Percentiles rank a stretch among this genome's conserved stretches.
These are phyloP conservation scores for Sericinus montela DNA, from an alignment of 2,888 invertebrate genomes.

Conservation along the genomic window DNA sequence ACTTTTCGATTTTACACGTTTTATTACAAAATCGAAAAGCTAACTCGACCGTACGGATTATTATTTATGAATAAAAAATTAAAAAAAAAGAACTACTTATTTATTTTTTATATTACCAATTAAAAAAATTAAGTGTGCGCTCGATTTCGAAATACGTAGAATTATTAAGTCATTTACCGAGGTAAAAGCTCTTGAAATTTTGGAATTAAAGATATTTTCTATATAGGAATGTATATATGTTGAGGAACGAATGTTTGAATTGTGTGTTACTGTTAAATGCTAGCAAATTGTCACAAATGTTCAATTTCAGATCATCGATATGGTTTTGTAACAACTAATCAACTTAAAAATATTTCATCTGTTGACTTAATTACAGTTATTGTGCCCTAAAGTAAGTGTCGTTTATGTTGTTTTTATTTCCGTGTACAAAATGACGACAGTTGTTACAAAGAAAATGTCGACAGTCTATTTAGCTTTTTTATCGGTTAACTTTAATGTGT, in stretches of 20 bases:
- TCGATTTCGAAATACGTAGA: slow-evolving; percentile 24
- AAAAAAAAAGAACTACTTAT: slow-evolving; percentile 12
- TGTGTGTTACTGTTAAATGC: slow-evolving; percentile 12
- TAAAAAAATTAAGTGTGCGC: slow-evolving; percentile 25
- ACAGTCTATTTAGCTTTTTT: slow-evolving; percentile 21
- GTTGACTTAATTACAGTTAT: background rate
- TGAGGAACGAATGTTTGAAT: slow-evolving; percentile 2
- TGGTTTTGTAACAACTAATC: background rate
- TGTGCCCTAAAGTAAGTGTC: too few species aligned
- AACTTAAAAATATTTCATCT: background rate
- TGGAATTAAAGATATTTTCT: slow-evolving; percentile 26
- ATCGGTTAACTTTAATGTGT: slow-evolving; percentile 13
- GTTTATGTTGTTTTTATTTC: too few species aligned
- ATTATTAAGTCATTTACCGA: slow-evolving; percentile 6
- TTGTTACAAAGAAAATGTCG: slow-evolving; percentile 9
- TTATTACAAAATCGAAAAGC: slow-evolving; percentile 21
- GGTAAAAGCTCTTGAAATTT: slow-evolving; percentile 26
- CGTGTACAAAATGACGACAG: too few species aligned
- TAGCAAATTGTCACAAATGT: slow-evolving; percentile 24
- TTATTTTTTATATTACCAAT: slow-evolving; percentile 14
- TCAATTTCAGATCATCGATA: slow-evolving; percentile 7
- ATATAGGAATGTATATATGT: slow-evolving; percentile 15
- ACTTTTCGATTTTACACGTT: slow-evolving; percentile 22
- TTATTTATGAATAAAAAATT: slow-evolving; percentile 9
- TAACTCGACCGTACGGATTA: slow-evolving; percentile 6